Evolutionary conservation across 35 echinoderm and acorn worm species (phyloP).

Genomic region (Anneissia japonica): DNA sequence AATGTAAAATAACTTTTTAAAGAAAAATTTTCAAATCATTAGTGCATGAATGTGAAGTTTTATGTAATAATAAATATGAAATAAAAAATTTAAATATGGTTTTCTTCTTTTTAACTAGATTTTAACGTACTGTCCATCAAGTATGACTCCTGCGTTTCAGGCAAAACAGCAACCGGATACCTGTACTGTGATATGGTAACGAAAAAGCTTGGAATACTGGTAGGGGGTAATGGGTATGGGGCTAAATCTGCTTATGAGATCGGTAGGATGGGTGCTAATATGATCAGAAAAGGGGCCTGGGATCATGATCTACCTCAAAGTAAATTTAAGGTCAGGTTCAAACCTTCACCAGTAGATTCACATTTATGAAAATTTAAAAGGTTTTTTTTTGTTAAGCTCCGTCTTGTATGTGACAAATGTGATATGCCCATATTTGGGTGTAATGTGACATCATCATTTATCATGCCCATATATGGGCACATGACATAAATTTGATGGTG

Average conservation of each 20-base stretch:
- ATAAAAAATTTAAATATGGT: neutral
- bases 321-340: slow-evolving; percentile 31
- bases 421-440: no score
- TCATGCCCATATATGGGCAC: no score
- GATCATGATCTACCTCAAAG: slow-evolving; percentile 63
- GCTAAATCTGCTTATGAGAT: slow-evolving; percentile 62
- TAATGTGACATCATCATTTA: no score
- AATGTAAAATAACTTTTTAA: neutral
- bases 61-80: neutral
- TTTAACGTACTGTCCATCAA: slow-evolving; percentile 14
- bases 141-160: slow-evolving; percentile 29
- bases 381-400: no score
- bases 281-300: slow-evolving; percentile 66
- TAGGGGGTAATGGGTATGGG: slow-evolving; percentile 60
- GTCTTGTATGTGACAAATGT: no score
- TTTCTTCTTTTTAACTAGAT: slow-evolving; percentile 7
- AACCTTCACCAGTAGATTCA: neutral
- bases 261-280: slow-evolving; percentile 66
- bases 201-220: slow-evolving; percentile 41
- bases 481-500: no score
- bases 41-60: neutral
- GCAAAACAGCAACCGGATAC: slow-evolving; percentile 28
- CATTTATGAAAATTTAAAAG: no score
- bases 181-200: slow-evolving; percentile 75
- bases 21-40: neutral